Conservation (phyloP, 2,113 vertebrate species). For the Cryptotis parvus region DNA sequence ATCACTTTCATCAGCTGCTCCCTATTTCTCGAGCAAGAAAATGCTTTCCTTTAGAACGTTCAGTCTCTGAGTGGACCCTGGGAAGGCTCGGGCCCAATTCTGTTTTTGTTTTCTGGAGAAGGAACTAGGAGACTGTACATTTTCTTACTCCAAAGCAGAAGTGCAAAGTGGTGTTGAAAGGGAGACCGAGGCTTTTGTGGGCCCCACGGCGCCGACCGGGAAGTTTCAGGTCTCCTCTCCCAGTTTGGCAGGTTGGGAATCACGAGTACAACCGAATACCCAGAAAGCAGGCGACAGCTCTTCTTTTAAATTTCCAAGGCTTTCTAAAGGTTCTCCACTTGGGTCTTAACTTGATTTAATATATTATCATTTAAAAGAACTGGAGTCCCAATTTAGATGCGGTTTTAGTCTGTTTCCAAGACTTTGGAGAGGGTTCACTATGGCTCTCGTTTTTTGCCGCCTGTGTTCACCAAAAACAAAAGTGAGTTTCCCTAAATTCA, state of each 20-base stretch:
- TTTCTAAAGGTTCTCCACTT: neutral
- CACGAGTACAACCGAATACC: neutral
- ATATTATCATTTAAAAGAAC: slow-evolving; percentile 21
- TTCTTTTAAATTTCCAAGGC: neutral
- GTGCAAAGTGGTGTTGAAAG: neutral
- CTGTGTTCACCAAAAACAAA: slow-evolving; percentile 50
- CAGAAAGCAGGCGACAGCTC: neutral
- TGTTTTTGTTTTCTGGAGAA: neutral
- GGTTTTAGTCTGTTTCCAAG: neutral
- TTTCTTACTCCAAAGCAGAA: slow-evolving; percentile 22
- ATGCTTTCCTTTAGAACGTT: neutral
- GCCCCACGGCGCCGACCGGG: neutral
- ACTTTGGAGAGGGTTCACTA: neutral
- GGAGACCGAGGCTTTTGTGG: neutral
- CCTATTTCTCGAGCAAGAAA: neutral
- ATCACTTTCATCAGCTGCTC: neutral
- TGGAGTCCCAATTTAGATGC: neutral
- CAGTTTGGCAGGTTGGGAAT: neutral
- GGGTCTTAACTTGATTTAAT: neutral
- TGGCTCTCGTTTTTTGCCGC: neutral
- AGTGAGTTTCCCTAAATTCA: slow-evolving; percentile 35
- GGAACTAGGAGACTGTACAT: neutral
- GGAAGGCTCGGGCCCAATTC: neutral
- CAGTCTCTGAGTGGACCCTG: neutral
- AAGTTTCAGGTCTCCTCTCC: neutral